A percentile compares a stretch with the other conserved stretches of the same genome.
phyloP scores from a whole-genome alignment of 37 sponge, comb jelly and placozoan genomes.

The Chondrosia reniformis region DNA sequence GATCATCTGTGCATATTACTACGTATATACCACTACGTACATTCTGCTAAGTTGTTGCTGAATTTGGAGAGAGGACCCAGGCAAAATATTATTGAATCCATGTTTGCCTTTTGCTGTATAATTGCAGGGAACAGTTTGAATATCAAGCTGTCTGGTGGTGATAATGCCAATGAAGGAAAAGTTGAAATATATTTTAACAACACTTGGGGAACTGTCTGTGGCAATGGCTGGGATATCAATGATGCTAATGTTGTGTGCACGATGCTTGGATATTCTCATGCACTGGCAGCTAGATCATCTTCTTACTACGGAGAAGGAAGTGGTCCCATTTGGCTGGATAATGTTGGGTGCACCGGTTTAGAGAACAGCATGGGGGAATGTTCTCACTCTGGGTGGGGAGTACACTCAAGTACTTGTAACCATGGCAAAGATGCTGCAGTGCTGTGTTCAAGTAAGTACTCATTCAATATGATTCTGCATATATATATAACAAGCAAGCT shows the following conservation, averaged over 20 bases:
- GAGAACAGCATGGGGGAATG: not conserved
- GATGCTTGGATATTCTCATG: not conserved
- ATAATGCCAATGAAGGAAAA: not conserved
- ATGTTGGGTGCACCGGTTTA: not conserved
- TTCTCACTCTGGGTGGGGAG: not conserved
- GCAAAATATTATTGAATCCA: too few relatives aligned
- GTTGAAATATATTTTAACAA: not conserved
- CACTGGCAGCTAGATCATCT: not conserved
- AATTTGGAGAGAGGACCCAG: too few relatives aligned
- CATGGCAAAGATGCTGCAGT: not conserved
- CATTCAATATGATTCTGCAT: too few relatives aligned
- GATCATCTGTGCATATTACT: too few relatives aligned
- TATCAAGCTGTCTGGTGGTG: not conserved
- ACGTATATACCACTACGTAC: too few relatives aligned
- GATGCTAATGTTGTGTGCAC: conserved; percentile 3
- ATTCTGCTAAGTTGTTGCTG: too few relatives aligned
- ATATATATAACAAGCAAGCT: too few relatives aligned
- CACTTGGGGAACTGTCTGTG: conserved; percentile 2
- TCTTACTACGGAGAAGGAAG: not conserved
- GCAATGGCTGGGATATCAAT: not conserved
- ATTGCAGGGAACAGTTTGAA: too few relatives aligned
- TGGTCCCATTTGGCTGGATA: not conserved
- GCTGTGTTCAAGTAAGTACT: too few relatives aligned
- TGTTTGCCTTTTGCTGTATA: too few relatives aligned
- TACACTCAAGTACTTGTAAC: not conserved